Evolutionary conservation across 2,113 vertebrate genomes (phyloP), one percentile per base, ranked within the genome.

Genomic region (Aegotheles bennettii): DNA sequence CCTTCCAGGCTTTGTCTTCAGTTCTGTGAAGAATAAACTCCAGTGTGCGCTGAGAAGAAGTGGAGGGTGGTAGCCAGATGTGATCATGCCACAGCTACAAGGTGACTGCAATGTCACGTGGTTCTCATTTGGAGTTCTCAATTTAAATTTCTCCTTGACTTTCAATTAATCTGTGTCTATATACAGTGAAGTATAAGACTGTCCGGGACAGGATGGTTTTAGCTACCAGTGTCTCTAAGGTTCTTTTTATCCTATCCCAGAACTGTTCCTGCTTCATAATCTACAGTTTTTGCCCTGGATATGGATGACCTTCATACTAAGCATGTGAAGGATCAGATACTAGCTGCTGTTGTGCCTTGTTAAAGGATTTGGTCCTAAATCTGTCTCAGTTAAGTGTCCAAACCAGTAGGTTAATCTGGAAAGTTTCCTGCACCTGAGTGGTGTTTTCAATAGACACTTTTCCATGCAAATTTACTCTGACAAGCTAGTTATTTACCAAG

Each of bases 41-140:
- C 5, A 23, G 38, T 15, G 15, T 21, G 11, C 5, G 7, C 19
- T 28, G 4, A 13, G 17, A 14, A 23, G 4, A 5, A 3, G 3
- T 8, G 17, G 18, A 6, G 3, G 19, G 28, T 16, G 16, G 12
- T 53, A 76, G 26, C 9, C 45, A 80, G 84, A 53, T 31, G 43
- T 23, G 56, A 53, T 26, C 9, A 10, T 54, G 40, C 20, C 67
- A 21, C 11, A 61, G 36, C 31, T 87, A 47, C 18, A 15, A n/a
- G 53, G 26, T 84, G 48, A 65, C 33, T 80, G 45, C 68, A 76
- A 19, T n/a, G n/a, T 31, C 59, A 29, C 14, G 38, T 15, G 42
- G 24, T 29, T 82, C 25, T 75, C 35, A 59, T 50, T 19, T 78
- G n/a, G 26, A 78, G 13, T 42, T 75, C 73, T 84, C 33, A 70